phyloP scores from a whole-genome alignment of 1,140 invertebrate species.

The Lepidurus apus region DNA sequence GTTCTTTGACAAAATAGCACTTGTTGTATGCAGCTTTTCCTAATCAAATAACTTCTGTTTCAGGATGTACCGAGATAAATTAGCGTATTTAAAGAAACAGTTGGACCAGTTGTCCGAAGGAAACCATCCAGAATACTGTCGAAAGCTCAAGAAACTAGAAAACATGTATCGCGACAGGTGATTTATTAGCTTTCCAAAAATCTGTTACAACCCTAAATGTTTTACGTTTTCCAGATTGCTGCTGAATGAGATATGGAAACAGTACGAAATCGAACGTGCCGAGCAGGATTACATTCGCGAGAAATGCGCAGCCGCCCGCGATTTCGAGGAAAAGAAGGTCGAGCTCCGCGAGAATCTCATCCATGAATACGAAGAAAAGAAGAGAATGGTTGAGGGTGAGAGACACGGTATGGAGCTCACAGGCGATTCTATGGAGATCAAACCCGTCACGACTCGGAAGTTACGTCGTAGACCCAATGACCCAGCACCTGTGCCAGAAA shows the following conservation, averaged over 20 bases:
- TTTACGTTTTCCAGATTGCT: slow-evolving; percentile 50
- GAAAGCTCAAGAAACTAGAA: slow-evolving; percentile 74
- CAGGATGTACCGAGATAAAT: slow-evolving; percentile 90
- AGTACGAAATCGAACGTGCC: slow-evolving; percentile 76
- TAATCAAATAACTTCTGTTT: slow-evolving; percentile 37
- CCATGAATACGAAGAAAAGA: slow-evolving; percentile 86
- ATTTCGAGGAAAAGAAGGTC: slow-evolving; percentile 92
- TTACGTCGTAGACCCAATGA: slow-evolving; percentile 86
- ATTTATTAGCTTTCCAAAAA: neutral
- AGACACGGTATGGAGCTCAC: slow-evolving; percentile 79
- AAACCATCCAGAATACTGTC: slow-evolving; percentile 77
- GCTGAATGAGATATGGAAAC: slow-evolving; percentile 74
- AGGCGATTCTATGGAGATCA: slow-evolving; percentile 71
- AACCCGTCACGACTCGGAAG: slow-evolving; percentile 70
- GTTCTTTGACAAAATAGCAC: slow-evolving; percentile 41
- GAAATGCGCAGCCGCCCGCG: slow-evolving; percentile 77
- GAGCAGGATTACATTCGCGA: slow-evolving; percentile 83
- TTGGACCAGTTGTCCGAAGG: slow-evolving; percentile 80
- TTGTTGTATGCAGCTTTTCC: slow-evolving; percentile 9
- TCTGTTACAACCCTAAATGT: slow-evolving; percentile 19
- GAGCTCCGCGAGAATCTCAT: slow-evolving; percentile 85
- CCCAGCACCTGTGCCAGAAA: slow-evolving; percentile 64
- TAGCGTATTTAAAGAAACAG: slow-evolving; percentile 81
- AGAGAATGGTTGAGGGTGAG: slow-evolving; percentile 81
- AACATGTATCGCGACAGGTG: slow-evolving; percentile 67